These are phyloP conservation scores for Holotrichia oblita DNA, from an alignment of 1,140 invertebrate genomes.

Conservation along the genomic window DNA sequence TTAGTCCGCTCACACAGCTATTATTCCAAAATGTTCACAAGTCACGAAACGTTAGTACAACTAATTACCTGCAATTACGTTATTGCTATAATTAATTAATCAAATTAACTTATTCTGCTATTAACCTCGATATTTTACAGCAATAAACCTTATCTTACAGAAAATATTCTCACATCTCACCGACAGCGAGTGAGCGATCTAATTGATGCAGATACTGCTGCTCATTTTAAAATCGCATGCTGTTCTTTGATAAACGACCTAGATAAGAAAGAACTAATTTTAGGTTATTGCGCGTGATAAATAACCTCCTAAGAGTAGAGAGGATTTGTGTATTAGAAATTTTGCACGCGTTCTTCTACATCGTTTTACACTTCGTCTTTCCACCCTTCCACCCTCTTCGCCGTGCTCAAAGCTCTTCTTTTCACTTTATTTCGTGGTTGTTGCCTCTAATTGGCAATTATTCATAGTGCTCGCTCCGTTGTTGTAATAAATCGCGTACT, in stretches of 20 bases:
- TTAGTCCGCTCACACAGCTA: neutral
- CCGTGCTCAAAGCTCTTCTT: neutral
- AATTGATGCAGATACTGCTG: neutral
- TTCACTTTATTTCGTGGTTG: constrained; percentile 20
- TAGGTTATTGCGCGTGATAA: constrained; percentile 12
- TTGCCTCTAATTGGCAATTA: constrained; percentile 20
- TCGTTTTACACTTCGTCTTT: neutral
- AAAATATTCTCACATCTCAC: constrained; percentile 7
- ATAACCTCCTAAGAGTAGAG: constrained; percentile 7
- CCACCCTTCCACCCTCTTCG: neutral
- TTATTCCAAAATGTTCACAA: constrained; percentile 2
- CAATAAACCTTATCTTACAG: neutral
- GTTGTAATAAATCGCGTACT: constrained; percentile 20
- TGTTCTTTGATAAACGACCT: neutral
- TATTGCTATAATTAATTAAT: constrained; percentile 10
- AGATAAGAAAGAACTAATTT: constrained; percentile 16
- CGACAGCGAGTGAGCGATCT: neutral
- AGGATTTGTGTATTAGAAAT: neutral
- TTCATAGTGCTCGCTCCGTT: constrained; percentile 10
- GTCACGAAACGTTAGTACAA: neutral
- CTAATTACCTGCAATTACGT: neutral
- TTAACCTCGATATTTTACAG: neutral
- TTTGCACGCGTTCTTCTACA: neutral
- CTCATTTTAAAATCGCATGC: constrained; percentile 4
- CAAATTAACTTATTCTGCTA: neutral